phyloP scores from a whole-genome alignment of 1,140 invertebrate genomes.

The Drosophila elegans region DNA sequence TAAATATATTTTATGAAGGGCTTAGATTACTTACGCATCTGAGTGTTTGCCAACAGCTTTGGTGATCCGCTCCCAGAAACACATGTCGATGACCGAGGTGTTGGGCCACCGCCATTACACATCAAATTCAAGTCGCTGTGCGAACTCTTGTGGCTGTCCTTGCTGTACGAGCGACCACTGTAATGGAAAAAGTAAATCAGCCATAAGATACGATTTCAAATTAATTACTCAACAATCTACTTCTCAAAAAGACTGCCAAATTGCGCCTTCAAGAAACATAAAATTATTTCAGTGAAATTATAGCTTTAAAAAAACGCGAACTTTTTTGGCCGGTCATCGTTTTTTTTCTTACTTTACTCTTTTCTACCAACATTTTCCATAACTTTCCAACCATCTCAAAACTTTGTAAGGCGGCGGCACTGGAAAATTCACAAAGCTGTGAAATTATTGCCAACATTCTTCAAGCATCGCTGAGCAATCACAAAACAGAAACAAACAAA shows the following conservation, averaged over 20 bases:
- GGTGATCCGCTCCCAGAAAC: slow-evolving; percentile 66
- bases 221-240: slow-evolving; percentile 26
- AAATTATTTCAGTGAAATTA: slow-evolving; percentile 33
- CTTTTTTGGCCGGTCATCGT: neutral
- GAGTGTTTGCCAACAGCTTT: slow-evolving; percentile 79
- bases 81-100: slow-evolving; percentile 9
- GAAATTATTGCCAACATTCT: slow-evolving; percentile 50
- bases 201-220: slow-evolving; percentile 19
- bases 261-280: slow-evolving; percentile 7
- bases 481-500: slow-evolving; percentile 33
- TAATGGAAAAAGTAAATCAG: slow-evolving; percentile 26
- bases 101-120: slow-evolving; percentile 30
- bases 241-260: slow-evolving; percentile 7
- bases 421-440: slow-evolving; percentile 61
- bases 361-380: neutral
- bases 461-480: slow-evolving; percentile 54
- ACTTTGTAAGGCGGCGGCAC: slow-evolving; percentile 2
- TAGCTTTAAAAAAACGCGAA: slow-evolving; percentile 2
- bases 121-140: slow-evolving; percentile 78
- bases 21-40: slow-evolving; percentile 68
- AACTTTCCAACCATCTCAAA: slow-evolving; percentile 27
- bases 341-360: neutral
- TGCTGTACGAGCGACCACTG: slow-evolving; percentile 83
- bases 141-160: slow-evolving; percentile 84
- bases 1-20: neutral